Conservation (phyloP, 2,113 vertebrate genomes). For the Smithornis capensis region DNA sequence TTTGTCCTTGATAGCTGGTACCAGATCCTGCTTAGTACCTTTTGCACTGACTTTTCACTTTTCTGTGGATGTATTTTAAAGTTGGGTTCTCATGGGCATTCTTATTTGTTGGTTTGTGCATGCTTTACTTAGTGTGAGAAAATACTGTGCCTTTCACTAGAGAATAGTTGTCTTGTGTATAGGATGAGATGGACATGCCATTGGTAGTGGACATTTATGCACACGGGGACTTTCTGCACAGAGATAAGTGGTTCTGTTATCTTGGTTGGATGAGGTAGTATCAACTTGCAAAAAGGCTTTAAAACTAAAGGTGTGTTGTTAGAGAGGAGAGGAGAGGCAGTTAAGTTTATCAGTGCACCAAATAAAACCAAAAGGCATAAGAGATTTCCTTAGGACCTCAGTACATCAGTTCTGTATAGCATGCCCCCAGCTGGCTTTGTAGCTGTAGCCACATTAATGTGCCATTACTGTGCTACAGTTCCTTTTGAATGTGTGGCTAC, state of each 20-base stretch:
- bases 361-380: not conserved
- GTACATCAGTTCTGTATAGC: not conserved
- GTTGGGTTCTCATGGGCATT: not conserved
- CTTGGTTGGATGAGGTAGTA: not conserved
- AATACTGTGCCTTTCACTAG: not conserved
- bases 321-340: not conserved
- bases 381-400: not conserved
- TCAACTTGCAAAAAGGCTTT: not conserved
- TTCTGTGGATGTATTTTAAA: not conserved
- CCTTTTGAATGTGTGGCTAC: not conserved
- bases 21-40: not conserved
- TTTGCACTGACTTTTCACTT: not conserved
- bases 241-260: not conserved
- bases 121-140: not conserved
- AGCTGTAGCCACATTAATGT: not conserved
- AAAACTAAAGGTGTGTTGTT: not conserved
- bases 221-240: not conserved
- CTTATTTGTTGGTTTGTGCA: not conserved
- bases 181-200: fast-evolving
- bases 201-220: not conserved
- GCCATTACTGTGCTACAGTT: not conserved
- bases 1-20: not conserved
- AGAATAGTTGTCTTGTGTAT: fast-evolving
- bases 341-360: not conserved
- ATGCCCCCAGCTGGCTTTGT: not conserved